Percentiles rank a stretch among this genome's conserved stretches.
Evolutionary conservation across 2,888 invertebrate genomes (phyloP).

Genomic region (Lordiphosa andalusiaca): DNA sequence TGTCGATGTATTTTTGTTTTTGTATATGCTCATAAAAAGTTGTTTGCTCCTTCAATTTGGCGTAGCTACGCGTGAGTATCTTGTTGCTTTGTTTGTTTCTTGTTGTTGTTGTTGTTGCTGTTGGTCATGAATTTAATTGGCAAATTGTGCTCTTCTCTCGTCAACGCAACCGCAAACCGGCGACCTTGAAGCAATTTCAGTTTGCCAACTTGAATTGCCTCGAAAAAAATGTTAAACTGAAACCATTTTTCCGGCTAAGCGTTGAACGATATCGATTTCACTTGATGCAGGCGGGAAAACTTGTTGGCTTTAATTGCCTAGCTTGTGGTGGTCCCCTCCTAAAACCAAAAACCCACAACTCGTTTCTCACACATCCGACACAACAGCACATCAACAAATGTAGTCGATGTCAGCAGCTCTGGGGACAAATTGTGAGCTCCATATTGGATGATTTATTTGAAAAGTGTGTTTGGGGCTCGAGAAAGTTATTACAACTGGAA

Average conservation of each 20-base stretch:
- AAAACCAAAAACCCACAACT: slow-evolving; percentile 19
- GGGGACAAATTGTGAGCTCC: slow-evolving; percentile 19
- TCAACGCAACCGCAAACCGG: slow-evolving; percentile 28
- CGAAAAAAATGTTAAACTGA: slow-evolving; percentile 34
- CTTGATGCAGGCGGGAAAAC: slow-evolving; percentile 37
- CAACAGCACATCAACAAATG: slow-evolving; percentile 1
- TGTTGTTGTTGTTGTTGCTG: too few species aligned
- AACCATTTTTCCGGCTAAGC: slow-evolving; percentile 60
- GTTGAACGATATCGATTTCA: slow-evolving; percentile 65
- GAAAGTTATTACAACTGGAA: slow-evolving; percentile 41
- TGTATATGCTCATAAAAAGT: slow-evolving; percentile 23
- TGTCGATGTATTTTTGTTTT: slow-evolving; percentile 15
- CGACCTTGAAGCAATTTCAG: slow-evolving; percentile 56
- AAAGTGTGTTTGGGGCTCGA: slow-evolving; percentile 43
- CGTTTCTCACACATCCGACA: slow-evolving; percentile 37
- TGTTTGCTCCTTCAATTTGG: slow-evolving; percentile 35
- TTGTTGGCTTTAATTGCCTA: slow-evolving; percentile 60
- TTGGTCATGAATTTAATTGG: slow-evolving; percentile 49
- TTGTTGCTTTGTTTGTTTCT: slow-evolving; percentile 16
- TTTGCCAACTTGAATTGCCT: slow-evolving; percentile 4
- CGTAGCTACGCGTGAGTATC: slow-evolving; percentile 11
- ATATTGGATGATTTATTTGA: slow-evolving; percentile 57
- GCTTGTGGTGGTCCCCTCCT: slow-evolving; percentile 23
- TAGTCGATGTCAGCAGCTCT: slow-evolving; percentile 13
- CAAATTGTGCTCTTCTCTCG: slow-evolving; percentile 22